Base-by-base conservation (phyloP, 2,113 vertebrate species). In the Sturnus vulgaris region DNA sequence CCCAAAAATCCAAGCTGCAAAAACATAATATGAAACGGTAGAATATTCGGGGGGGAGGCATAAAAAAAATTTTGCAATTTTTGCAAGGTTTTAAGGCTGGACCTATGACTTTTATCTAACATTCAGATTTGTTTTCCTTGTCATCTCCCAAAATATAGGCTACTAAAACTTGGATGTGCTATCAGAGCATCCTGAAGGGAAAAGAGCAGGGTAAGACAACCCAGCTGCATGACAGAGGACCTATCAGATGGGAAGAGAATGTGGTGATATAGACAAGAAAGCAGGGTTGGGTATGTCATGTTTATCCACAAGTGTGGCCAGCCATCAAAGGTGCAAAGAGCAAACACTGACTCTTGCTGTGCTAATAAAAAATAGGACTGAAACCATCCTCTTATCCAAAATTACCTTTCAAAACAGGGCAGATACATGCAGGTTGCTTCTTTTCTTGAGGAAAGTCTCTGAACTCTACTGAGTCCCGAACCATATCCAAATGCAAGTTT, bases 1-100 rank as follows among this genome's bases (percentile, higher is more conserved):
- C 0, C 5, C 5, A 0, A 11, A 73, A 72, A 52, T 9, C 4
- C 10, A 20, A 82, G n/a, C n/a, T 28, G 47, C 39, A 53, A 35
- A 68, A 40, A 2, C 8, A 8, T n/a, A 5, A 46, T 87, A 69
- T 12, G 50, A 87, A 90, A 33, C 11, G 60, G n/a, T 42, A 46
- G 64, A 81, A 47, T 60, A 77, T 22, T 17, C 17, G 8, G 13
- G 19, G 9, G 0, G 3, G 18, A 6, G 40, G 40, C 39, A 39
- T 39, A 24, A 17, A 44, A 44, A 46, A 44, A 30, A 63, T 75
- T 80, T 75, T 80, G 35, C 9, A 64, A 19, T 24, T 65, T 87
- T 75, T 35, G 15, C 10, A 44, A 24, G 1, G 2, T 60, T 70
- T 86, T 88, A 52, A 76, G 27, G 3, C 6, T 82, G 20, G 15